Percentiles rank a stretch among this genome's conserved stretches.
Evolutionary conservation across 2,888 invertebrate species (phyloP).

Genomic region (Seira musarum): DNA sequence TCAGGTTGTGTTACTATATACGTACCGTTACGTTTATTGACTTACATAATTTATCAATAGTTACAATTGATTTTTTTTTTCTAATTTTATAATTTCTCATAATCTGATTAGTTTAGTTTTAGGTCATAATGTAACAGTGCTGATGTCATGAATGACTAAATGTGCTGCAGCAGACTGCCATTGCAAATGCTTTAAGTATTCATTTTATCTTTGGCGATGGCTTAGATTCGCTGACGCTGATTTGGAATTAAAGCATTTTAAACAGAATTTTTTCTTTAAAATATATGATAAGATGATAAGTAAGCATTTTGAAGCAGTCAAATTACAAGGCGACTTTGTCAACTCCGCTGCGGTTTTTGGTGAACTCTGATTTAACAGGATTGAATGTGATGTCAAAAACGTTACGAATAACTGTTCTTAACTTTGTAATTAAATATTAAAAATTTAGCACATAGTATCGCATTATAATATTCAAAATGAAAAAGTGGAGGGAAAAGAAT

Average conservation of each 20-base stretch:
- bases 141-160: constrained; percentile 5
- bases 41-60: neutral
- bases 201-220: neutral
- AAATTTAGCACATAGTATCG: too few species aligned
- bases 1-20: too few species aligned
- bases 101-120: neutral
- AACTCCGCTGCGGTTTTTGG: neutral
- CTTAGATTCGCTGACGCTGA: neutral
- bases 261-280: neutral
- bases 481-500: too few species aligned
- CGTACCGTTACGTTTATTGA: neutral
- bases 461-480: too few species aligned
- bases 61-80: neutral
- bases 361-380: neutral
- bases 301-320: neutral
- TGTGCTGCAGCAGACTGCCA: constrained; percentile 1
- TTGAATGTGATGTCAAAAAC: too few species aligned
- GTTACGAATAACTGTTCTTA: neutral
- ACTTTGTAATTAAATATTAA: neutral
- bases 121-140: neutral
- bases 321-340: neutral
- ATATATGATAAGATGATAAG: neutral
- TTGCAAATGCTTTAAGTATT: neutral
- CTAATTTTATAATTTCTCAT: neutral
- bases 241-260: neutral